These are phyloP conservation scores for Drosophila oshimai DNA, from an alignment of 1,140 invertebrate species.

Conservation along the genomic window DNA sequence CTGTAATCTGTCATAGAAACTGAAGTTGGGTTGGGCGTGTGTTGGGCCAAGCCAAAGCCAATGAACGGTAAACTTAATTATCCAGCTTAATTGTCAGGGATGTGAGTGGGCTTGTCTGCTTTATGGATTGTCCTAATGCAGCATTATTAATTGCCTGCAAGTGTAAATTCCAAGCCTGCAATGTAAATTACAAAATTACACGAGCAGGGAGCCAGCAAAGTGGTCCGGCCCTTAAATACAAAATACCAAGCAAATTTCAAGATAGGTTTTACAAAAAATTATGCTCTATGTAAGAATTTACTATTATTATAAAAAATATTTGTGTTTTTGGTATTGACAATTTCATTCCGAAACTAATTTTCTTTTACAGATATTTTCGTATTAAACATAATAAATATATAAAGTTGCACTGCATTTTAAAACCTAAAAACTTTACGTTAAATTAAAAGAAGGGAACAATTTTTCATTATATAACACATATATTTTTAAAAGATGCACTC, in stretches of 20 bases:
- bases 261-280: not conserved
- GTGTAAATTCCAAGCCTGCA: conserved; percentile 79
- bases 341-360: too few relatives aligned
- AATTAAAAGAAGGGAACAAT: too few relatives aligned
- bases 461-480: too few relatives aligned
- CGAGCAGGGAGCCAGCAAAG: conserved; percentile 15
- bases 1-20: conserved; percentile 36
- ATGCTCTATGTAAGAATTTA: not conserved
- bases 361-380: too few relatives aligned
- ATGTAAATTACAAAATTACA: conserved; percentile 78
- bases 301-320: not conserved
- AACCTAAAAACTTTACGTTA: too few relatives aligned
- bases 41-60: conserved; percentile 57
- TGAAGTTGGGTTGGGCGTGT: not conserved
- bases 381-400: too few relatives aligned
- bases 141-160: conserved; percentile 81
- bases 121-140: conserved; percentile 79
- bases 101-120: conserved; percentile 45
- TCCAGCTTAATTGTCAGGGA: conserved; percentile 71
- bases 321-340: too few relatives aligned
- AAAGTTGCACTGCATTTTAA: too few relatives aligned
- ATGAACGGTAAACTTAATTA: conserved; percentile 82
- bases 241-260: not conserved
- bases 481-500: too few relatives aligned
- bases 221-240: too few relatives aligned